phyloP scores from a whole-genome alignment of 1,140 invertebrate species.

The Phymorhynchus buccinoides region DNA sequence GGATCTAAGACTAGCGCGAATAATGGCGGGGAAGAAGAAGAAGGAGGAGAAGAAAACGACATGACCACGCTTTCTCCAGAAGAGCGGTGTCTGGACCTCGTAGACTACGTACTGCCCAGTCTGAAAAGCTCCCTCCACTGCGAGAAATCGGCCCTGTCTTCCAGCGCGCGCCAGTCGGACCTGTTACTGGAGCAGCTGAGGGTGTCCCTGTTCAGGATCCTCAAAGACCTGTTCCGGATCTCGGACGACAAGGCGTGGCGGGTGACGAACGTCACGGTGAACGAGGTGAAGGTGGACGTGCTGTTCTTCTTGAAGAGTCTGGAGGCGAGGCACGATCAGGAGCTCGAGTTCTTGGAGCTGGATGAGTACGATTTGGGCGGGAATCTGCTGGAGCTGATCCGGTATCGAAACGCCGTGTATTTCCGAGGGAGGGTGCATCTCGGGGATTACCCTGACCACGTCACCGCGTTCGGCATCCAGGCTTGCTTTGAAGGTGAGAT shows the following conservation, averaged over 20 bases:
- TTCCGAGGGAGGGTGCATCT: conserved; percentile 1
- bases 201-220: conserved; percentile 35
- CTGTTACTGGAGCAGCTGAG: conserved; percentile 34
- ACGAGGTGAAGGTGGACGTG: conserved; percentile 33
- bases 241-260: conserved; percentile 35
- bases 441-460: not conserved
- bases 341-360: conserved; percentile 18
- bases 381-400: conserved; percentile 42
- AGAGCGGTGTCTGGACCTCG: conserved; percentile 47
- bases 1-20: not conserved
- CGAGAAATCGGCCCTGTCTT: conserved; percentile 16
- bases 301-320: conserved; percentile 29
- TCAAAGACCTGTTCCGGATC: conserved; percentile 35
- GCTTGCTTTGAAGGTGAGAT: conserved; percentile 33
- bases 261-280: conserved; percentile 45
- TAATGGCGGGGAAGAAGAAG: not conserved
- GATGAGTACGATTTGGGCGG: conserved; percentile 44
- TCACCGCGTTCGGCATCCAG: conserved; percentile 36
- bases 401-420: conserved; percentile 34
- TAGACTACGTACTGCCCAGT: conserved; percentile 43
- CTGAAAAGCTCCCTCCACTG: conserved; percentile 43
- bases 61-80: conserved; percentile 8
- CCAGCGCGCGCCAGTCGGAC: conserved; percentile 20
- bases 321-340: conserved; percentile 8
- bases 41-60: not conserved